Percentiles rank a stretch among this genome's conserved stretches.
Conservation (phyloP, 2,888 invertebrate genomes). For the Octonoba sinensis region DNA sequence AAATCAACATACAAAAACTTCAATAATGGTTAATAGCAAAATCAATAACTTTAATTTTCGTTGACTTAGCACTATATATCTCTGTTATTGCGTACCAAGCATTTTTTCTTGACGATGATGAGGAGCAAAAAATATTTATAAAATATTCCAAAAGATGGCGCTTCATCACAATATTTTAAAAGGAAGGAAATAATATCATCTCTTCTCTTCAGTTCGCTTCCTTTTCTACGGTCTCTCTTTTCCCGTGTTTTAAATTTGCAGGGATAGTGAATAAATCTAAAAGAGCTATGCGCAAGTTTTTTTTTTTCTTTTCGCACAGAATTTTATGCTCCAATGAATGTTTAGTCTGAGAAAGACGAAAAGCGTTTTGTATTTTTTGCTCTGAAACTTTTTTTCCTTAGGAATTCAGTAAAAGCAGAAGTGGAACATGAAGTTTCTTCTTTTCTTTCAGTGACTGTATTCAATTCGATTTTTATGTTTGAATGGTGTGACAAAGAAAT, state of each 20-base stretch:
- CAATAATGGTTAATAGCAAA: constrained; percentile 32
- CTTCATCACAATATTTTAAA: constrained; percentile 4
- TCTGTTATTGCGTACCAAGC: constrained; percentile 15
- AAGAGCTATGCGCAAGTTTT: background rate
- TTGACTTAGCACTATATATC: constrained; percentile 30
- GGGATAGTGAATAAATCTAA: too few relatives aligned
- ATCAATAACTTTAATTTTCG: constrained; percentile 39
- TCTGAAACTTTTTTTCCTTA: too few relatives aligned
- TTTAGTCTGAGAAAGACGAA: too few relatives aligned
- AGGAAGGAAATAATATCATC: constrained; percentile 43
- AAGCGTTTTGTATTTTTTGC: too few relatives aligned
- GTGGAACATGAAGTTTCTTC: too few relatives aligned
- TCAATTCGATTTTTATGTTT: too few relatives aligned
- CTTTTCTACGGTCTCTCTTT: background rate
- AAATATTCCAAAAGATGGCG: constrained; percentile 38
- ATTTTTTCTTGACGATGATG: background rate
- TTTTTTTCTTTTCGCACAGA: background rate
- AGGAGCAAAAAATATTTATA: constrained; percentile 43
- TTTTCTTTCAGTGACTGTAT: too few relatives aligned
- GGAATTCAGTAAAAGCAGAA: too few relatives aligned
- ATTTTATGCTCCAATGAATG: too few relatives aligned
- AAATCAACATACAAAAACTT: too few relatives aligned
- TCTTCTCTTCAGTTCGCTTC: constrained; percentile 1
- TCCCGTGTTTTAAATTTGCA: too few relatives aligned
- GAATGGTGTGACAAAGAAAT: too few relatives aligned